phyloP scores from a whole-genome alignment of 2,797 vertebrate genomes.

The Malacoraja senta region DNA sequence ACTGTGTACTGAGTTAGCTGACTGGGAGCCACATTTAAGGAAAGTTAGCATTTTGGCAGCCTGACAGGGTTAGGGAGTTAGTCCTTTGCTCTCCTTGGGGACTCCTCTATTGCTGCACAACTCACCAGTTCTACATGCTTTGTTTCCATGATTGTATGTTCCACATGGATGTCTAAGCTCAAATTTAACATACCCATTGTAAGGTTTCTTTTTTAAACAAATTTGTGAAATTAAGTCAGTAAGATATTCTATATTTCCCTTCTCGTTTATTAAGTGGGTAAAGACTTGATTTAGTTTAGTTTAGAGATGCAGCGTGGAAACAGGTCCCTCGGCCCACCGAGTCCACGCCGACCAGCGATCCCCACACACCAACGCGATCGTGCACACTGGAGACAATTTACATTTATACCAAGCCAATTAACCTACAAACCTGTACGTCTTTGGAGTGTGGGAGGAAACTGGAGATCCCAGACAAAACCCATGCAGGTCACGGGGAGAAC shows the following conservation, averaged over 20 bases:
- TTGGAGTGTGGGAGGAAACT: too few species aligned
- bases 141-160: background rate
- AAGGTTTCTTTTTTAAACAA: background rate
- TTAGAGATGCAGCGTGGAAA: too few species aligned
- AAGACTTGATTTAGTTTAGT: background rate
- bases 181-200: background rate
- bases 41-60: slow-evolving; percentile 5
- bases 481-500: too few species aligned
- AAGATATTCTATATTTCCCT: background rate
- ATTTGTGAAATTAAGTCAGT: background rate
- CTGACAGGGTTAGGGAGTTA: slow-evolving; percentile 23
- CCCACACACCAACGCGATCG: too few species aligned
- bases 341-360: too few species aligned
- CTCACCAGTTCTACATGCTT: too few species aligned
- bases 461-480: too few species aligned
- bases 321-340: too few species aligned
- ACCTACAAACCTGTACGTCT: too few species aligned
- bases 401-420: too few species aligned
- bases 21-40: background rate
- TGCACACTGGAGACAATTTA: too few species aligned
- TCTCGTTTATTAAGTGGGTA: background rate
- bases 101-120: background rate
- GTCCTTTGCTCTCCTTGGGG: background rate
- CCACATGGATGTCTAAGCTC: too few species aligned
- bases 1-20: background rate